Percentiles rank a stretch among this genome's conserved stretches.
Conservation (phyloP, 2,113 vertebrate genomes). For the Strix aluco region DNA sequence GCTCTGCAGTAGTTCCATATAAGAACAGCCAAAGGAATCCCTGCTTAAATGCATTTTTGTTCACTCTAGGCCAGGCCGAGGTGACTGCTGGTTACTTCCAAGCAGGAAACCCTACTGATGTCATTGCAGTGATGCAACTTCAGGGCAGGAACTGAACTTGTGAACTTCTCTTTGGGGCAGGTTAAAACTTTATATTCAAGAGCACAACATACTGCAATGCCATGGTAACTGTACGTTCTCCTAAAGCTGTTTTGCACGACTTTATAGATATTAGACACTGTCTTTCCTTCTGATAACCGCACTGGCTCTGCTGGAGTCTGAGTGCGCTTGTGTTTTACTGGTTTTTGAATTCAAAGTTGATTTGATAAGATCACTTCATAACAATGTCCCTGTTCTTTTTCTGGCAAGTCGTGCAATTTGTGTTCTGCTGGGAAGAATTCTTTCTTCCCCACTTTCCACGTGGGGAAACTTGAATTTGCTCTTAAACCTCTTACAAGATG, state of each 20-base stretch:
- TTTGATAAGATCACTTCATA: neutral
- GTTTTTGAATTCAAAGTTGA: neutral
- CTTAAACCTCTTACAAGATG: neutral
- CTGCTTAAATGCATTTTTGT: fast-evolving
- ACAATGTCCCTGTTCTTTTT: neutral
- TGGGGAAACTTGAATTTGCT: neutral
- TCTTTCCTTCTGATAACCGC: neutral
- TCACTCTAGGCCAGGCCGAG: neutral
- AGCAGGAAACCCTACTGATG: neutral
- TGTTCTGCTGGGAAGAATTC: neutral
- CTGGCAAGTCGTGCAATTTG: neutral
- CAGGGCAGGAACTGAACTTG: neutral
- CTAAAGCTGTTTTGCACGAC: neutral
- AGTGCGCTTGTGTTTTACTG: neutral
- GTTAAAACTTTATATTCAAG: neutral
- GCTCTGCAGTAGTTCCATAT: neutral
- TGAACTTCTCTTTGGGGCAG: neutral
- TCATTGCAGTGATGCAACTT: neutral
- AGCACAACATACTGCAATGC: fast-evolving
- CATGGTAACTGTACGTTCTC: neutral
- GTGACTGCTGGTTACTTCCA: neutral
- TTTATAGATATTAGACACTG: fast-evolving
- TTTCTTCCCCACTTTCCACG: fast-evolving
- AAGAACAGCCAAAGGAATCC: neutral
- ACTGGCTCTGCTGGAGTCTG: neutral